phyloP scores from a whole-genome alignment of 2,797 vertebrate species.

The Cyclura pinguis region DNA sequence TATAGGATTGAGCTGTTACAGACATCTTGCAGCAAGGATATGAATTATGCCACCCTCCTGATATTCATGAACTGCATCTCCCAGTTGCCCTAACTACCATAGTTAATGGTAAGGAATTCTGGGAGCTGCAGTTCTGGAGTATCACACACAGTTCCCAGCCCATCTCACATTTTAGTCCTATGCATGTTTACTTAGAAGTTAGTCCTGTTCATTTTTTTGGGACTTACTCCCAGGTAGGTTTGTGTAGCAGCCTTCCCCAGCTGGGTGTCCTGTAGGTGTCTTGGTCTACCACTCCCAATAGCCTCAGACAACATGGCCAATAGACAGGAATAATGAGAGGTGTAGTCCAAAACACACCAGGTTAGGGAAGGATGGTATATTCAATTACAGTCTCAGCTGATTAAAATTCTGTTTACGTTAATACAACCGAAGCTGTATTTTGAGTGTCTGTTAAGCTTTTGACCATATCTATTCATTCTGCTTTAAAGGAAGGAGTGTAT shows the following conservation, averaged over 20 bases:
- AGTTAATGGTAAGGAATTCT: background rate
- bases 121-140: background rate
- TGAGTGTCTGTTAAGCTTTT: background rate
- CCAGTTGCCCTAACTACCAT: no score
- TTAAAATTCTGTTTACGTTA: background rate
- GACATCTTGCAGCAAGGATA: background rate
- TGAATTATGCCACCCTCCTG: no score
- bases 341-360: background rate
- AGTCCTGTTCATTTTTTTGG: background rate
- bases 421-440: fast-evolving
- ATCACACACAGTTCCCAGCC: background rate
- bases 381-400: background rate
- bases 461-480: background rate
- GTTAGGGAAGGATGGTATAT: background rate
- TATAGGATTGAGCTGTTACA: background rate
- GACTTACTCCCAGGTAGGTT: no score
- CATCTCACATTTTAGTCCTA: background rate
- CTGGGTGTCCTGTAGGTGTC: no score
- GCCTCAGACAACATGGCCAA: background rate
- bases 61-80: no score
- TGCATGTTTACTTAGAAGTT: background rate
- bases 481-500: background rate
- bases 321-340: background rate
- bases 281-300: background rate
- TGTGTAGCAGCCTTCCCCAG: background rate